phyloP scores from a whole-genome alignment of 92 coral and sea anemone genomes.

The Diadumene lineata region DNA sequence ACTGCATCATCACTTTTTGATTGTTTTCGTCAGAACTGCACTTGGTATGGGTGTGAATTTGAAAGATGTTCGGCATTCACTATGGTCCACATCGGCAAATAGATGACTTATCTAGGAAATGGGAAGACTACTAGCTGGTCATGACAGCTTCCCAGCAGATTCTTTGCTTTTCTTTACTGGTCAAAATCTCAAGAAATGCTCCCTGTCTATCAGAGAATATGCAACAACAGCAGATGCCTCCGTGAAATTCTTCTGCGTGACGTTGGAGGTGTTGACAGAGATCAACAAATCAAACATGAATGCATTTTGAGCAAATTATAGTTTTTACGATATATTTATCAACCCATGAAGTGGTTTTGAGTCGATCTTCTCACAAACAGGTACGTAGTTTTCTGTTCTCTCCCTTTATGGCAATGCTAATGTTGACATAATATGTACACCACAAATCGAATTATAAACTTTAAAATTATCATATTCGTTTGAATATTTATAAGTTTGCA shows the following conservation, averaged over 20 bases:
- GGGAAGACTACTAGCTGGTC: conserved; percentile 59
- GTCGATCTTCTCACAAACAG: too few species aligned
- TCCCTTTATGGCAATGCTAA: too few species aligned
- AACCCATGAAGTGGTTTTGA: too few species aligned
- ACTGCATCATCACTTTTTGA: conserved; percentile 27
- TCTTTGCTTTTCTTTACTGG: conserved; percentile 36
- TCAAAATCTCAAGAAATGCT: conserved; percentile 44
- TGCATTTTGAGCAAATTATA: too few species aligned
- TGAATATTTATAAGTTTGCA: too few species aligned
- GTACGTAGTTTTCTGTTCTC: too few species aligned
- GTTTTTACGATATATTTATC: too few species aligned
- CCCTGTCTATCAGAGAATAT: conserved; percentile 14
- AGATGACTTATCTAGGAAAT: conserved; percentile 47
- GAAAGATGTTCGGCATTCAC: conserved; percentile 38
- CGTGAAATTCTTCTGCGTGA: conserved; percentile 11
- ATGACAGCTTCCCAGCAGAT: conserved; percentile 44
- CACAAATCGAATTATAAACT: too few species aligned
- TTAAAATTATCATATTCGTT: too few species aligned
- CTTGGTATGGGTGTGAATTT: conserved; percentile 41
- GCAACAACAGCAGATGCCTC: conserved; percentile 41
- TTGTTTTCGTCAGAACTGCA: conserved; percentile 63
- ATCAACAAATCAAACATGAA: conserved; percentile 21
- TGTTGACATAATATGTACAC: too few species aligned
- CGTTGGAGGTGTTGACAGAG: not conserved
- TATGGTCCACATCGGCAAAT: conserved; percentile 56